Evolutionary conservation across 2,888 invertebrate genomes (phyloP), one percentile per base, ranked within the genome.

Genomic region (Drosophila longiperda): DNA sequence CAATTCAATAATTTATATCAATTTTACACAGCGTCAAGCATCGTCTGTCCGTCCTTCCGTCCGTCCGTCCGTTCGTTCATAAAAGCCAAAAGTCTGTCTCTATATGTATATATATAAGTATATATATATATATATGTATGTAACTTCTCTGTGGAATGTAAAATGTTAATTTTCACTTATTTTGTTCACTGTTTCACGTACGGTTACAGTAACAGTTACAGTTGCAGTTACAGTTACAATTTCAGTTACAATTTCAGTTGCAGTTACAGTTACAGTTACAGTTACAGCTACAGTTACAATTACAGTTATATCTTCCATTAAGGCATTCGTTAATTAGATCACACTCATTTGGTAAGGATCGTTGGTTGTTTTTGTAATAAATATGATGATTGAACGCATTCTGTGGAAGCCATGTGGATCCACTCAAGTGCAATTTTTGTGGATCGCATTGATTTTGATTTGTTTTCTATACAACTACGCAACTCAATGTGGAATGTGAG

Each of bases 311-410:
- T 65, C 79, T 67, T 67, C 73, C 77, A 65, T 79, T 79, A 79
- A 79, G 79, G 79, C 79, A 79, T 79, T 66, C 70, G 61, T 77
- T 80, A 73, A 63, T 71, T 68, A 66, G 70, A 79, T 79, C 79
- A 79, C 79, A 79, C 81, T 81, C 73, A 76, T 65, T 79, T 66
- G 63, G 71, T 64, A 50, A 70, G 55, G 68, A 58, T 64, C 53
- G 64, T 40, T 66, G 57, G 50, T 48, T 42, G 54, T 26, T 55
- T 55, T 26, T 17, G 3, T 4, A 23, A 53, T 33, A n/a, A 11
- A 2, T 5, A 40, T 40, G 52, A 20, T 40, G 79, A 15, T 45
- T 23, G 65, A 64, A 62, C 50, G 68, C 62, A 61, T 33, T 48
- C 34, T 20, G 26, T 62, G 40, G 12, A 23, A 29, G 29, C 17